phyloP scores from a whole-genome alignment of 1,140 invertebrate genomes.

The Philotrypesis tridentata region DNA sequence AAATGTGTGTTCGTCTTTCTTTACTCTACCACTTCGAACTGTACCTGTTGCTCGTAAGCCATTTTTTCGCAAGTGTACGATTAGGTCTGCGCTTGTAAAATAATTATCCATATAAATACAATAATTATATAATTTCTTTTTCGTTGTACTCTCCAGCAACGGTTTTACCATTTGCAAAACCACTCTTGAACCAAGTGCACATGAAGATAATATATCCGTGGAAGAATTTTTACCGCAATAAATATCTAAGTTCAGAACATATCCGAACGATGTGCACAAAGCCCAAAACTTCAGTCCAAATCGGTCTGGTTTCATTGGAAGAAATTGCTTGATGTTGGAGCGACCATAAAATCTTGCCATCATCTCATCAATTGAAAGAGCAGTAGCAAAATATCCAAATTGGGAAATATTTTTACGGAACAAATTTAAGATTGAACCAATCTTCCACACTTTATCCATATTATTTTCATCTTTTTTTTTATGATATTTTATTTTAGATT shows the following conservation, averaged over 20 bases:
- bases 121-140: too few species aligned
- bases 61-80: constrained; percentile 41
- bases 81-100: constrained; percentile 25
- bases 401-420: constrained; percentile 53
- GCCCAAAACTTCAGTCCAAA: too few species aligned
- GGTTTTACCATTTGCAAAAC: too few species aligned
- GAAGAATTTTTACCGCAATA: not conserved
- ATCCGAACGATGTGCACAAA: too few species aligned
- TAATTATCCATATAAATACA: too few species aligned
- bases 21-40: constrained; percentile 45
- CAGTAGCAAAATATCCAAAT: constrained; percentile 54
- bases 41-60: constrained; percentile 41
- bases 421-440: constrained; percentile 54
- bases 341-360: too few species aligned
- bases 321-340: too few species aligned
- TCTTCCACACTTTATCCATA: constrained; percentile 38
- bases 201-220: not conserved
- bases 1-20: constrained; percentile 5
- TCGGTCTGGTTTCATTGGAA: too few species aligned
- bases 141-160: too few species aligned
- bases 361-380: constrained; percentile 60
- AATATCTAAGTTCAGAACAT: not conserved
- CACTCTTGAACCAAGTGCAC: not conserved
- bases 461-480: constrained; percentile 33
- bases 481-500: constrained; percentile 41